Evolutionary conservation across 2,113 vertebrate genomes (phyloP).

Genomic region (Melierax canorus): DNA sequence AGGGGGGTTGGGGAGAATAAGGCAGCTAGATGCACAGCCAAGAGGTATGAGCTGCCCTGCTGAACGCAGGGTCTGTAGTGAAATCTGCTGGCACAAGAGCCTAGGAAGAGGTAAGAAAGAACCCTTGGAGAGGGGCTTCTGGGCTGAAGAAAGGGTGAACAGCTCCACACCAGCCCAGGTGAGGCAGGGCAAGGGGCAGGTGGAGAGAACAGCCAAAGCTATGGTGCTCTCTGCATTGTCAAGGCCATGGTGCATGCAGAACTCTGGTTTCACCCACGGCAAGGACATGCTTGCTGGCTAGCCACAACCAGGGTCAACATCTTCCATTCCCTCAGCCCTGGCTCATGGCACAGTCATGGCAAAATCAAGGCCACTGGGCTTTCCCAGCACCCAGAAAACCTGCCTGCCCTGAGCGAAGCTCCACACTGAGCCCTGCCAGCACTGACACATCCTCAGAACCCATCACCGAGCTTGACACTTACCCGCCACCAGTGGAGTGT

Average conservation of each 20-base stretch:
- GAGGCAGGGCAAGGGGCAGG: background rate
- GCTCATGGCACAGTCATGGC: background rate
- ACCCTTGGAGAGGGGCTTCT: background rate
- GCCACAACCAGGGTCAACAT: background rate
- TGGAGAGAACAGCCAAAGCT: background rate
- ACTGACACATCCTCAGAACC: background rate
- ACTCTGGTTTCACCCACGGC: too few relatives aligned
- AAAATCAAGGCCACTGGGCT: background rate
- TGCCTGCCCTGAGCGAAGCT: background rate
- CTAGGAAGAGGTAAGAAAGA: background rate
- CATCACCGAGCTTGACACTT: background rate
- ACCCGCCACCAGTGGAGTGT: constrained; percentile 81
- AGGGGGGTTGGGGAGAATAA: background rate
- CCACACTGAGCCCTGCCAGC: background rate
- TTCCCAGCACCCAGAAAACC: background rate
- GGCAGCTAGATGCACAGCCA: background rate
- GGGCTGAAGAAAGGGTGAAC: background rate
- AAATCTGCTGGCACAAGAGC: background rate
- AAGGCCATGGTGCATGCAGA: background rate
- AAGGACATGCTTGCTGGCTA: background rate
- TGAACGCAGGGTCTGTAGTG: background rate
- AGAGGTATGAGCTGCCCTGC: background rate
- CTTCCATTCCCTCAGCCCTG: background rate
- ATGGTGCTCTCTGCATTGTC: rapidly evolving
- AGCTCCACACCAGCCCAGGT: background rate